These are phyloP conservation scores for Bolinopsis microptera DNA, from an alignment of 37 sponge, comb jelly and placozoan genomes.

Conservation along the genomic window DNA sequence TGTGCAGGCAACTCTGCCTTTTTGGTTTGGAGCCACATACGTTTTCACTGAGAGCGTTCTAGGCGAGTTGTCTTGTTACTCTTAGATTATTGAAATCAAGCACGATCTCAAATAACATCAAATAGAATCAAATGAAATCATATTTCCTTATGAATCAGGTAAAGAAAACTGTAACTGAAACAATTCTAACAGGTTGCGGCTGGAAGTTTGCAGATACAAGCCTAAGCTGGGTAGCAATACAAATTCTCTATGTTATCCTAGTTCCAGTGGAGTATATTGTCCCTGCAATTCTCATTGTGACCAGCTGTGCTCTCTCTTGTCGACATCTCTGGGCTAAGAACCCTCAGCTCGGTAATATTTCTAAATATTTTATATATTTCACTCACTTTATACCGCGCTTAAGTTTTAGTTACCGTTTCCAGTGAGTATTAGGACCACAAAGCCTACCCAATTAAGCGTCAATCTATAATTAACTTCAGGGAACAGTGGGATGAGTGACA, in stretches of 20 bases:
- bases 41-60: neutral
- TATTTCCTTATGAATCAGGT: too few species aligned
- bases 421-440: too few species aligned
- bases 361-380: too few species aligned
- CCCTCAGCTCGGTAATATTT: neutral
- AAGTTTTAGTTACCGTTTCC: too few species aligned
- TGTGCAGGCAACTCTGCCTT: constrained; percentile 3
- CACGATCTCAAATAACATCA: too few species aligned
- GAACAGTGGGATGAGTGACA: neutral
- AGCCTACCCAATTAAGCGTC: too few species aligned
- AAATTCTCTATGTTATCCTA: neutral
- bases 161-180: too few species aligned
- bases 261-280: constrained; percentile 10
- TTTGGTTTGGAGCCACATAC: constrained; percentile 10
- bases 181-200: neutral
- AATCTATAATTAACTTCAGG: too few species aligned
- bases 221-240: neutral
- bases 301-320: constrained; percentile 8
- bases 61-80: neutral
- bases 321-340: neutral
- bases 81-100: too few species aligned
- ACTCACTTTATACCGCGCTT: too few species aligned
- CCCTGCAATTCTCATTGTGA: neutral
- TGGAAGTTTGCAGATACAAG: neutral
- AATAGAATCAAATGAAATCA: too few species aligned